Conservation (phyloP, 1,140 invertebrate genomes). For the Steinernema khuongi region DNA sequence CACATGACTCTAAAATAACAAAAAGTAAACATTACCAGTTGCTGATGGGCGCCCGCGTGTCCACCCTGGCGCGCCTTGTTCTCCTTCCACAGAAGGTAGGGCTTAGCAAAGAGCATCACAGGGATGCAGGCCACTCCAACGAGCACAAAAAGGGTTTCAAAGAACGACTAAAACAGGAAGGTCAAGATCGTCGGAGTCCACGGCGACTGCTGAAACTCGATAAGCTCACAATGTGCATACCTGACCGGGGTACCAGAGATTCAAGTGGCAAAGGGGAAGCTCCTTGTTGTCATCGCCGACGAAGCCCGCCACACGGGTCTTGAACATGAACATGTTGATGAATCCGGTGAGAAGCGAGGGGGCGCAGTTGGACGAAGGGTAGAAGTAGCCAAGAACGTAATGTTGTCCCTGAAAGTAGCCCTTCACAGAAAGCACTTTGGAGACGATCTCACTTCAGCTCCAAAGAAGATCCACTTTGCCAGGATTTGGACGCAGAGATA, state of each 20-base stretch:
- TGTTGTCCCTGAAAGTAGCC: slow-evolving; percentile 37
- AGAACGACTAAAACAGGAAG: slow-evolving; percentile 51
- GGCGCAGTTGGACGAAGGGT: slow-evolving; percentile 61
- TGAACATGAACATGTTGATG: slow-evolving; percentile 67
- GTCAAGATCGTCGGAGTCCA: background rate
- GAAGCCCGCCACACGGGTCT: slow-evolving; percentile 47
- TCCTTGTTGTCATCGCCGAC: slow-evolving; percentile 18
- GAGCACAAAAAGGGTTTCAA: slow-evolving; percentile 71
- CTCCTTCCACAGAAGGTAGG: slow-evolving; percentile 63
- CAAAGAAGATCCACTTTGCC: slow-evolving; percentile 74
- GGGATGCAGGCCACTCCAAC: slow-evolving; percentile 78
- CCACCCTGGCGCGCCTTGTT: slow-evolving; percentile 39
- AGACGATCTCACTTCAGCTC: slow-evolving; percentile 26
- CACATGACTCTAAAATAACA: slow-evolving; percentile 24
- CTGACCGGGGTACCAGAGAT: slow-evolving; percentile 58
- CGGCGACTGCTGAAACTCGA: slow-evolving; percentile 25
- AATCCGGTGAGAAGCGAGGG: slow-evolving; percentile 67
- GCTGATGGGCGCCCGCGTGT: slow-evolving; percentile 37
- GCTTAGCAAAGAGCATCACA: slow-evolving; percentile 85
- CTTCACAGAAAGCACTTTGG: slow-evolving; percentile 6
- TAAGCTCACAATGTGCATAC: slow-evolving; percentile 25
- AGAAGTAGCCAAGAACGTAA: slow-evolving; percentile 47
- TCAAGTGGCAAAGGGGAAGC: slow-evolving; percentile 44
- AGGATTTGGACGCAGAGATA: slow-evolving; percentile 85
- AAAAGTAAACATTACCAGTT: slow-evolving; percentile 47